Base-by-base conservation (phyloP, 2,888 invertebrate species). In the Spilosoma lubricipeda region DNA sequence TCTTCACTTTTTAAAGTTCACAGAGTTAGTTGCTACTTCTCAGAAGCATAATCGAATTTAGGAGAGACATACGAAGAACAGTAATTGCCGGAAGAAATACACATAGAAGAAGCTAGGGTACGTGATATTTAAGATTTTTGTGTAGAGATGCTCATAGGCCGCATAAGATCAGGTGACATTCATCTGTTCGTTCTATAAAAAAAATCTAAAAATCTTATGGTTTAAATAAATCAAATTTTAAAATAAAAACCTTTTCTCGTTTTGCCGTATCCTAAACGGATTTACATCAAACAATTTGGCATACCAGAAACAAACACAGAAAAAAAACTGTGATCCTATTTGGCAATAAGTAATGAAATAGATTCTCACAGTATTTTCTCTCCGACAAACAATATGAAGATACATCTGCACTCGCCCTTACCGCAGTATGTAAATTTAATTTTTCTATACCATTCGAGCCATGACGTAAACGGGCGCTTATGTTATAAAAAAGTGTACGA, bases 371-470 rank as follows among this genome's bases (percentile, higher is more conserved):
- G 27, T 27, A 39, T 42, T 48, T 33, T 52, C 13, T 52, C 7
- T 48, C 13, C 23, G 4, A 11, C 30, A 68, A 68, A 52, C 30
- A 36, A 15, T 36, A n/a, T 33, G 23, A 52, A 33, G 52, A 56
- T 18, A 33, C 64, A 77, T 77, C 59, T 67, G 70, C 68, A 66
- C 70, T 79, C 76, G 78, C 84, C 85, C 83, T 80, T 82, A 79
- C 65, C 68, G 72, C 72, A 77, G 67, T 86, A 89, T 88, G 88
- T 86, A 89, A 90, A 89, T 90, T 89, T 87, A 87, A 89, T 90
- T 88, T 89, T 85, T 82, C 78, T 82, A 84, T 85, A 86, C 86
- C 77, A 82, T 80, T 80, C 81, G 78, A 77, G 72, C 68, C 78
- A 74, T 75, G 56, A 39, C 56, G 69, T 39, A 33, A 70, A 59